Percentiles rank a stretch among this genome's conserved stretches.
Evolutionary conservation across 2,797 vertebrate genomes (phyloP).

Genomic region (Oryzias dopingdopingensis): DNA sequence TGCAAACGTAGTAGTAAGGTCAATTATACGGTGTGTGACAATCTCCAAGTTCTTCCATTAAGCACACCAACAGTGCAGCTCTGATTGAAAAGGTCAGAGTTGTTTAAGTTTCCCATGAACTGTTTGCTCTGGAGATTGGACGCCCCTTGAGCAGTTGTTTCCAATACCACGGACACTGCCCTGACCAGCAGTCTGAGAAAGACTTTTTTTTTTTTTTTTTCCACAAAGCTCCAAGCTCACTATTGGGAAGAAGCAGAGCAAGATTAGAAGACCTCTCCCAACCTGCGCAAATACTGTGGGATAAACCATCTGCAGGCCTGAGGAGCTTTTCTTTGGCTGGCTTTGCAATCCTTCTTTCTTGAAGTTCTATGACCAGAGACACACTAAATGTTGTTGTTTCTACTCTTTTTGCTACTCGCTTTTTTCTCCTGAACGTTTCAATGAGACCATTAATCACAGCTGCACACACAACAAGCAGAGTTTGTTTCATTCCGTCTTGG

Average conservation of each 20-base stretch:
- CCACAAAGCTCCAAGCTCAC: slow-evolving; percentile 58
- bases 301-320: slow-evolving; percentile 66
- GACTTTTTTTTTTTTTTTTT: slow-evolving; percentile 52
- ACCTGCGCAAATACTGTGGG: slow-evolving; percentile 61
- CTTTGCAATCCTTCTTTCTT: slow-evolving; percentile 57
- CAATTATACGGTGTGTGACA: slow-evolving; percentile 1
- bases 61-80: slow-evolving; percentile 12
- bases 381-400: slow-evolving; percentile 63
- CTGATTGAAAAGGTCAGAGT: slow-evolving; percentile 30
- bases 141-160: slow-evolving; percentile 55
- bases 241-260: slow-evolving; percentile 35
- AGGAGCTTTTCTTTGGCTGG: slow-evolving; percentile 42
- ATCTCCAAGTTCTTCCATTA: slow-evolving; percentile 16
- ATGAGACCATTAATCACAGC: slow-evolving; percentile 68
- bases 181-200: slow-evolving; percentile 66
- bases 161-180: slow-evolving; percentile 73
- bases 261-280: slow-evolving; percentile 62
- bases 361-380: slow-evolving; percentile 54
- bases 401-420: slow-evolving; percentile 22
- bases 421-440: slow-evolving; percentile 56
- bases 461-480: slow-evolving; percentile 17
- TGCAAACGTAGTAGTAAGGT: background rate
- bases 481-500: slow-evolving; percentile 27
- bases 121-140: slow-evolving; percentile 58
- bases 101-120: slow-evolving; percentile 41